A percentile compares a stretch with the other conserved stretches of the same genome.
These are phyloP conservation scores for Symphodus melops DNA, from an alignment of 2,113 vertebrate species.

Conservation along the genomic window DNA sequence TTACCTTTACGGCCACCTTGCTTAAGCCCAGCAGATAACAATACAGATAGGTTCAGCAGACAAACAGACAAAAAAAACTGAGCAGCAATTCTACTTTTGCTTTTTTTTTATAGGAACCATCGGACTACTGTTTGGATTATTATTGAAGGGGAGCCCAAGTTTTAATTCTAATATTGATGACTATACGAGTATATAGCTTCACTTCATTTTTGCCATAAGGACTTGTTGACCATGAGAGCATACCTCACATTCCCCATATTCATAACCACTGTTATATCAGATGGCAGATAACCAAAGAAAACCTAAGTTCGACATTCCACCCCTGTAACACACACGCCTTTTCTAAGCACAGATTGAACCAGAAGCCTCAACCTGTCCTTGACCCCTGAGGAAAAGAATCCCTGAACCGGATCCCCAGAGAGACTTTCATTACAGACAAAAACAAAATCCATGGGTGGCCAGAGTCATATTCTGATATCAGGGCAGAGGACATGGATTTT, in stretches of 20 bases:
- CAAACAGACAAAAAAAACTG: no score
- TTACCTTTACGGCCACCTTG: no score
- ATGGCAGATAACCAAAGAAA: conserved; percentile 46
- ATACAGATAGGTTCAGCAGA: no score
- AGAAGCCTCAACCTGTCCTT: conserved; percentile 79
- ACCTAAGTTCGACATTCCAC: conserved; percentile 57
- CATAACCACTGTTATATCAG: conserved; percentile 53
- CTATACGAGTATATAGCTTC: not conserved
- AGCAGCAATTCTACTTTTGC: no score
- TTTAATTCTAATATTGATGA: not conserved
- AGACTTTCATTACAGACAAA: conserved; percentile 79
- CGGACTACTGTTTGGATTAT: no score
- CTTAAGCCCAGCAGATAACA: no score
- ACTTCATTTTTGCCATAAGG: not conserved
- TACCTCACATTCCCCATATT: conserved; percentile 6
- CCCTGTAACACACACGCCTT: conserved; percentile 74
- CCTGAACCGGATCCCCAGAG: conserved; percentile 71
- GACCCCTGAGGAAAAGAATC: conserved; percentile 78
- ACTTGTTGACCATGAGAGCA: conserved; percentile 7
- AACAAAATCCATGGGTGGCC: conserved; percentile 77
- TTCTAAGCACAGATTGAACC: conserved; percentile 68
- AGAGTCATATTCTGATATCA: conserved; percentile 77
- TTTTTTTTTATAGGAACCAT: no score
- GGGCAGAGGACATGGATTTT: conserved; percentile 75
- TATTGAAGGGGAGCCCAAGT: no score